A percentile compares a stretch with the other conserved stretches of the same genome.
These are phyloP conservation scores for Acleris cristana DNA, from an alignment of 2,888 invertebrate genomes.

Conservation along the genomic window DNA sequence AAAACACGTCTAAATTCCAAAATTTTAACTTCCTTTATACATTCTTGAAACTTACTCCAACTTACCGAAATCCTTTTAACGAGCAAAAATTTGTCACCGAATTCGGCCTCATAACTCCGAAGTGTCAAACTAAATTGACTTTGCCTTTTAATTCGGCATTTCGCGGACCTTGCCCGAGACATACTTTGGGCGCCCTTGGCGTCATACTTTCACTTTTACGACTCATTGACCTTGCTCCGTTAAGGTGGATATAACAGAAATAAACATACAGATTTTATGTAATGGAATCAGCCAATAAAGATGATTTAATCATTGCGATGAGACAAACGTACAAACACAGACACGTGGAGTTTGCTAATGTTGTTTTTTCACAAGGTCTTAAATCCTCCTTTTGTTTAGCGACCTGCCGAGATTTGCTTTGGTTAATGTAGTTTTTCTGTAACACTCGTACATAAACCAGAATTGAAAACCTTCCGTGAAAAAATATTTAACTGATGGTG, in stretches of 20 bases:
- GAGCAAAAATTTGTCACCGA: constrained; percentile 15
- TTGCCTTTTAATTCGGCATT: constrained; percentile 11
- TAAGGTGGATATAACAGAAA: background rate
- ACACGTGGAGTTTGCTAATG: too few relatives aligned
- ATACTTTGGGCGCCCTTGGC: constrained; percentile 2
- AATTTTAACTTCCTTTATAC: background rate
- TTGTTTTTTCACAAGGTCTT: too few relatives aligned
- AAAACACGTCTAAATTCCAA: background rate
- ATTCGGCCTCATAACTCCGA: constrained; percentile 4
- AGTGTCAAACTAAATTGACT: constrained; percentile 8
- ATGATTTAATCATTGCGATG: too few relatives aligned
- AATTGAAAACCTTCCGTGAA: too few relatives aligned
- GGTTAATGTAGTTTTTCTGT: too few relatives aligned
- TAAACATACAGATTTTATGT: too few relatives aligned
- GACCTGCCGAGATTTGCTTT: too few relatives aligned
- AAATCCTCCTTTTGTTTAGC: too few relatives aligned
- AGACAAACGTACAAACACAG: too few relatives aligned
- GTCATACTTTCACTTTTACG: constrained; percentile 1
- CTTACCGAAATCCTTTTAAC: constrained; percentile 6
- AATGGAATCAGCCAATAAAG: too few relatives aligned
- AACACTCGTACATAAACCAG: too few relatives aligned
- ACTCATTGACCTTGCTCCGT: background rate
- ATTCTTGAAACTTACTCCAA: background rate
- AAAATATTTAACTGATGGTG: too few relatives aligned
- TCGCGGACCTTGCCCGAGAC: constrained; percentile 9